These are phyloP conservation scores for Hyppa rectilinea DNA, from an alignment of 2,888 invertebrate genomes.

Conservation along the genomic window DNA sequence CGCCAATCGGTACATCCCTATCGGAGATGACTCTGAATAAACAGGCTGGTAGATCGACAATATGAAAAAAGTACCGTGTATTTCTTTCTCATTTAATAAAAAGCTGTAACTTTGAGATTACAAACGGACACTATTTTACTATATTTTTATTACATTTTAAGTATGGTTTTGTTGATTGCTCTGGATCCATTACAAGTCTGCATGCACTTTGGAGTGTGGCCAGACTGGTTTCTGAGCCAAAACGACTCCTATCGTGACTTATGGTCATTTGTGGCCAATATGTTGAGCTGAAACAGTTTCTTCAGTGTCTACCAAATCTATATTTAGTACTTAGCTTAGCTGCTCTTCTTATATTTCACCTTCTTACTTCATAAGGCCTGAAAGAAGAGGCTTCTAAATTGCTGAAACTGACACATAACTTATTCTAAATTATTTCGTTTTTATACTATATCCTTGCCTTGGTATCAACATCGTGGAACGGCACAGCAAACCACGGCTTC, in stretches of 20 bases:
- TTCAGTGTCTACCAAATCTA: neutral
- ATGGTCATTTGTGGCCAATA: constrained; percentile 5
- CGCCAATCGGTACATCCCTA: no score
- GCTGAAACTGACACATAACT: neutral
- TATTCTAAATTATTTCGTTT: neutral
- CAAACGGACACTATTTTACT: no score
- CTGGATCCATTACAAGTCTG: no score
- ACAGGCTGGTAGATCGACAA: no score
- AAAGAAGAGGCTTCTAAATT: neutral
- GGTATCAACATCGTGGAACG: constrained; percentile 93
- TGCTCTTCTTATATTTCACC: neutral
- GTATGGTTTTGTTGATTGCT: no score
- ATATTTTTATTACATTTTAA: no score
- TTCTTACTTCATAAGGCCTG: neutral
- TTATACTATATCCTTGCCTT: constrained; percentile 87
- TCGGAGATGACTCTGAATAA: no score
- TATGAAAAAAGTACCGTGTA: no score
- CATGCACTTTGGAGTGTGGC: constrained; percentile 39
- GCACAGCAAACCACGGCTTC: constrained; percentile 93
- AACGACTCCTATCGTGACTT: constrained; percentile 14
- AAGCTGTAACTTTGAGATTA: no score
- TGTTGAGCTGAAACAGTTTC: neutral
- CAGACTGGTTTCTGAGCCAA: constrained; percentile 30
- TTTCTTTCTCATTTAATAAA: no score
- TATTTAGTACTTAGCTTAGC: no score